A percentile compares a stretch with the other conserved stretches of the same genome.
Conservation (phyloP, 2,888 invertebrate genomes). For the Megaustenia siamemsis region DNA sequence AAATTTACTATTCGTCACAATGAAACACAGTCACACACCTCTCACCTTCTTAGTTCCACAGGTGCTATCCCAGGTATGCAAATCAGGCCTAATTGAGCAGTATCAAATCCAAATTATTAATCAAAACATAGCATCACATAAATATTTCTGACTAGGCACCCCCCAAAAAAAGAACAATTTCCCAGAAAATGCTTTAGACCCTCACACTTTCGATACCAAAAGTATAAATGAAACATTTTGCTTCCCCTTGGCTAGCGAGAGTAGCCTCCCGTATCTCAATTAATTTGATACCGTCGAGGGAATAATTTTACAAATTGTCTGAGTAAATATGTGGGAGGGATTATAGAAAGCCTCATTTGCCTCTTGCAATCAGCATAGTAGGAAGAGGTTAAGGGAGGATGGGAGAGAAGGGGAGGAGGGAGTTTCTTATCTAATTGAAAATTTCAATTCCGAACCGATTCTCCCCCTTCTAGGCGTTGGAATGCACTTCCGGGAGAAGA, state of each 20-base stretch:
- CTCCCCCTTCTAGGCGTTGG: constrained; percentile 11
- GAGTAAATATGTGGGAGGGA: constrained; percentile 53
- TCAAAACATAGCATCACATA: too few relatives aligned
- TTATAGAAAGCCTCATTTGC: constrained; percentile 43
- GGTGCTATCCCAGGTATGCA: too few relatives aligned
- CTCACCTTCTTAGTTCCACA: too few relatives aligned
- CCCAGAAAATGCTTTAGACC: not conserved
- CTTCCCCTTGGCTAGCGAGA: not conserved
- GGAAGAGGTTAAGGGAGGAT: not conserved
- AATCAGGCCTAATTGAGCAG: too few relatives aligned
- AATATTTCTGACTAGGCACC: not conserved
- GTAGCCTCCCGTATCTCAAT: constrained; percentile 49
- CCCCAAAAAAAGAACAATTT: not conserved
- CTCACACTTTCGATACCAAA: constrained; percentile 17
- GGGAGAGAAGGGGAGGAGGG: not conserved
- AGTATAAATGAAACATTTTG: constrained; percentile 48
- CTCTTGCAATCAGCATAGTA: constrained; percentile 41
- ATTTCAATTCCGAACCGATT: constrained; percentile 31
- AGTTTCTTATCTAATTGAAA: constrained; percentile 51
- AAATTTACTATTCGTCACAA: too few relatives aligned
- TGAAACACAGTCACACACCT: too few relatives aligned
- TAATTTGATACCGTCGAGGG: constrained; percentile 53
- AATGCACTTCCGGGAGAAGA: constrained; percentile 19
- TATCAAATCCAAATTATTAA: too few relatives aligned
- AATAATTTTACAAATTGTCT: constrained; percentile 57